Base-by-base conservation (phyloP, 2,113 vertebrate genomes). In the Pseudopipra pipra region DNA sequence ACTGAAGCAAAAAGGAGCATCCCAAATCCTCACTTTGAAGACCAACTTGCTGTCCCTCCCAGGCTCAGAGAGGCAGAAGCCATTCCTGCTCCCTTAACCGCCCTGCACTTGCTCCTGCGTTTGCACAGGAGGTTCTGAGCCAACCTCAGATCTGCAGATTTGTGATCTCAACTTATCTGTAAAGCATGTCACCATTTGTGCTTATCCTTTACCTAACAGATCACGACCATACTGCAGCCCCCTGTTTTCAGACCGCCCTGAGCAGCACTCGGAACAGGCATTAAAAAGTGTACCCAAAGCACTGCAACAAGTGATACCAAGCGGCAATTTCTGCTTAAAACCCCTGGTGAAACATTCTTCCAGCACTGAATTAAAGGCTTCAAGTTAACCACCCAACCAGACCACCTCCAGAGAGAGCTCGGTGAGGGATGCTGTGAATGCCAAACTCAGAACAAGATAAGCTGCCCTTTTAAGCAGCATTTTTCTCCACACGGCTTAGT, bases 361-460 rank as follows among this genome's bases (percentile, higher is more conserved):
- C 61, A 67, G 39, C 21, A 59, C 11, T 19, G 28, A 70, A 66
- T 22, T 33, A 51, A 85, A 74, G 23, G 43, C 23, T 67, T 62
- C 14, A 19, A 0, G 0, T 39, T 11, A 66, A 31, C 47, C 21
- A 41, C 8, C 4, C 8, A 5, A 41, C 12, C 43, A 76, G 44
- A 27, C 9, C 52, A 47, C 30, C 27, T 33, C 35, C 21, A 21
- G 37, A 61, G 41, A 63, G 14, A 66, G 21, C 15, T 73, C 59
- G 35, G n/a, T 0, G 0, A 44, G 14, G 55, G 37, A 55, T 0
- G 0, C 56, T 66, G 54, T 18, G 35, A 35, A 27, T 3, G 11
- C 21, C 35, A 56, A 1, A 2, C 52, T 68, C 2, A 0, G 71
- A 78, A 8, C 1, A 2, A 27, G 25, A 35, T 0, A 1, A 87